phyloP scores from a whole-genome alignment of 2,797 vertebrate species.

The Gambelia wislizenii region DNA sequence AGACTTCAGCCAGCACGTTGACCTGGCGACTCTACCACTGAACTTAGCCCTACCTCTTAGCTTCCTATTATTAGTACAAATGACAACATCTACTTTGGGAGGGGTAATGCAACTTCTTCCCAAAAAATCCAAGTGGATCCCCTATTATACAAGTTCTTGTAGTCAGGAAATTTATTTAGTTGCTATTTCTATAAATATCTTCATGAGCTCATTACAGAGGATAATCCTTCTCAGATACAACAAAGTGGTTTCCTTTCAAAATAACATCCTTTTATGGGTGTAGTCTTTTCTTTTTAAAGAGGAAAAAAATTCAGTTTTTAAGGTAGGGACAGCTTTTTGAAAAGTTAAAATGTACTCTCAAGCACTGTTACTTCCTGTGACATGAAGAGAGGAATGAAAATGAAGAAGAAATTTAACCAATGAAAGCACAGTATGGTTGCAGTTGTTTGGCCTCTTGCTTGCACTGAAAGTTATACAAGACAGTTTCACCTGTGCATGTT shows the following conservation, averaged over 20 bases:
- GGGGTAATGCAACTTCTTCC: neutral
- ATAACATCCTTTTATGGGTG: constrained; percentile 62
- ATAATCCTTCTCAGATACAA: constrained; percentile 73
- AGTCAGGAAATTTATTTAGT: constrained; percentile 73
- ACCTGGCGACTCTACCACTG: too few species aligned
- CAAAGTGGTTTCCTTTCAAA: constrained; percentile 71
- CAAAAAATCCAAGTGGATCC: constrained; percentile 14
- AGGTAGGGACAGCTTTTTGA: constrained; percentile 31
- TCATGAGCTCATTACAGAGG: constrained; percentile 73
- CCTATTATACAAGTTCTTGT: constrained; percentile 60
- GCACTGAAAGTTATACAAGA: neutral
- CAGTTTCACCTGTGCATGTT: neutral
- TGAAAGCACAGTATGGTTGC: neutral
- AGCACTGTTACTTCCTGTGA: constrained; percentile 38
- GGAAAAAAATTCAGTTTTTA: constrained; percentile 52
- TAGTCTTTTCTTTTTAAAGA: constrained; percentile 61
- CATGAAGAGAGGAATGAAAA: constrained; percentile 53
- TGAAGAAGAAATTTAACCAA: constrained; percentile 40
- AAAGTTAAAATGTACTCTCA: constrained; percentile 49
- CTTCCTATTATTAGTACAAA: too few species aligned
- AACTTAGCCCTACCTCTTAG: too few species aligned
- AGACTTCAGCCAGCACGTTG: too few species aligned
- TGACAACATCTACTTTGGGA: too few species aligned
- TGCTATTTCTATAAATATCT: constrained; percentile 78
- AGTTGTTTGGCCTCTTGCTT: neutral